A percentile compares a stretch with the other conserved stretches of the same genome.
phyloP scores from a whole-genome alignment of 1,140 invertebrate species.

The Drosophila repleta region DNA sequence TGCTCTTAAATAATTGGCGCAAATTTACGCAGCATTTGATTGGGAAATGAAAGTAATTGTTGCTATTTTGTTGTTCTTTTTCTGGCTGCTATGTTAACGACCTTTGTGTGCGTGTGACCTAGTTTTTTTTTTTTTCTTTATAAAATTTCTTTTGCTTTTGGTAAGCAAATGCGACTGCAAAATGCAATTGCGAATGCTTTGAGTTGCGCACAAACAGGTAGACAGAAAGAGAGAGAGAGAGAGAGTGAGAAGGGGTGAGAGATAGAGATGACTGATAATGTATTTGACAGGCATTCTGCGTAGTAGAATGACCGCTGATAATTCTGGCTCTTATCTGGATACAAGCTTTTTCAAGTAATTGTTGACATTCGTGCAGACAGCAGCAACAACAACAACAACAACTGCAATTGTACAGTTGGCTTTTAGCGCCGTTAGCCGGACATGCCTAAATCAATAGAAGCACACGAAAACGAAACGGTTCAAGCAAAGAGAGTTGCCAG shows the following conservation, averaged over 20 bases:
- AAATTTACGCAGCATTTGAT: conserved; percentile 66
- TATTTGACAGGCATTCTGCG: conserved; percentile 22
- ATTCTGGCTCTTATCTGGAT: conserved; percentile 19
- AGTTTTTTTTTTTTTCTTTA: conserved; percentile 5
- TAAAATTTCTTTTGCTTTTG: conserved; percentile 1
- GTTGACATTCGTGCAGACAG: conserved; percentile 30
- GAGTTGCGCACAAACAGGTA: no score
- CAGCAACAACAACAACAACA: conserved; percentile 3
- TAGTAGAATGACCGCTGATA: conserved; percentile 1
- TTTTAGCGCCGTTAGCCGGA: conserved; percentile 38
- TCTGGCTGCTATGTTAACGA: conserved; percentile 19
- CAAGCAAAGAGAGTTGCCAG: conserved; percentile 6
- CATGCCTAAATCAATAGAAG: conserved; percentile 24
- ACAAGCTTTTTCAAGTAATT: conserved; percentile 16
- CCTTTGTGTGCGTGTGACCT: conserved; percentile 38
- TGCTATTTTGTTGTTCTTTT: not conserved
- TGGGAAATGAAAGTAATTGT: conserved; percentile 55
- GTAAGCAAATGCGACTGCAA: conserved; percentile 19
- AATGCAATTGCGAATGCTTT: conserved; percentile 11
- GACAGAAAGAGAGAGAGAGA: no score
- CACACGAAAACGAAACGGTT: conserved; percentile 13
- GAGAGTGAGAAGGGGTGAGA: no score
- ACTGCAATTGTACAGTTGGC: conserved; percentile 33
- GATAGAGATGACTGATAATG: conserved; percentile 2
- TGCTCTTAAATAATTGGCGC: conserved; percentile 58